Conservation (phyloP, 2,888 invertebrate species). For the Charanyca ferruginea region DNA sequence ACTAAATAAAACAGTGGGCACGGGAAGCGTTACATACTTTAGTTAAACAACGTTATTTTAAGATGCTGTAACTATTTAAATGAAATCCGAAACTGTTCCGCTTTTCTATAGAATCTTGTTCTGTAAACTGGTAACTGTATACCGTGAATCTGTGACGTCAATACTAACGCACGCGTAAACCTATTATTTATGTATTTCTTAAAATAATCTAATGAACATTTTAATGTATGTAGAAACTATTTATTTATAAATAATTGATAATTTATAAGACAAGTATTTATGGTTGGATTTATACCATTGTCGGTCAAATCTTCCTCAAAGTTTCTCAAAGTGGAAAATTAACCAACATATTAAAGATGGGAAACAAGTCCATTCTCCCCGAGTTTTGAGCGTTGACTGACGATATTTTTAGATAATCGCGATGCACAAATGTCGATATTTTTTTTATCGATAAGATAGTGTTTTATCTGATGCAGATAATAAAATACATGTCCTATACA, state of each 20-base stretch:
- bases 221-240: constrained; percentile 25
- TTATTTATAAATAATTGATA: background rate
- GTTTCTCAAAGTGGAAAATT: constrained; percentile 30
- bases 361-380: constrained; percentile 65
- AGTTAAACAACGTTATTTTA: constrained; percentile 52
- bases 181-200: constrained; percentile 52
- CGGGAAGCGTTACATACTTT: constrained; percentile 30
- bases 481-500: background rate
- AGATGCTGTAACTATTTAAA: constrained; percentile 47
- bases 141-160: constrained; percentile 52
- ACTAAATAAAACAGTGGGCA: constrained; percentile 24
- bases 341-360: constrained; percentile 17
- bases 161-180: constrained; percentile 36
- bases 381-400: constrained; percentile 74
- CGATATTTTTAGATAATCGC: constrained; percentile 77
- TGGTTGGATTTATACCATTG: background rate
- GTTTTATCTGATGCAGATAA: constrained; percentile 11
- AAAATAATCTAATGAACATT: constrained; percentile 49
- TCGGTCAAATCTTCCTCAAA: background rate
- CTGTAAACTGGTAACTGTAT: constrained; percentile 50
- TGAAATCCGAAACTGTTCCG: constrained; percentile 53
- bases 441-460: constrained; percentile 57
- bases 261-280: constrained; percentile 8
- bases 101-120: constrained; percentile 50
- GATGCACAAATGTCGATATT: constrained; percentile 71